Percentiles rank a stretch among this genome's conserved stretches.
Conservation (phyloP, 2,113 vertebrate genomes). For the Ochotona princeps region DNA sequence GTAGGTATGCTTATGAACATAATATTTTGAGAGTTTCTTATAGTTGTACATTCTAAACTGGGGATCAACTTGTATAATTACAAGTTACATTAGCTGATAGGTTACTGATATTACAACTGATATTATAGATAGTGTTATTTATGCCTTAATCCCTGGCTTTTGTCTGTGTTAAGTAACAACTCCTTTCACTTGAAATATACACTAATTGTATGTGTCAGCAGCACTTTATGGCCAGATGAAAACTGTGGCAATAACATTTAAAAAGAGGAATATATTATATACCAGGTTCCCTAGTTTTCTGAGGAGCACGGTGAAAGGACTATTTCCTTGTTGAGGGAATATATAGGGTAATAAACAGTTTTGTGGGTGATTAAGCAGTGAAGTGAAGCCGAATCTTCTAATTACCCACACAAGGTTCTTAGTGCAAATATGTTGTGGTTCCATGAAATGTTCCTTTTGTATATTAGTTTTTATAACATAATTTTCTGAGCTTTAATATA, state of each 20-base stretch:
- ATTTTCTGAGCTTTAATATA: slow-evolving; percentile 68
- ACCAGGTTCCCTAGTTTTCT: slow-evolving; percentile 25
- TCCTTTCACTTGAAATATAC: not conserved
- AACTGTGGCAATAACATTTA: slow-evolving; percentile 1
- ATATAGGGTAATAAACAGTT: slow-evolving; percentile 68
- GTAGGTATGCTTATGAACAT: not conserved
- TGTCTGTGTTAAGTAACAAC: not conserved
- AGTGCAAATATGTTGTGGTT: slow-evolving; percentile 36
- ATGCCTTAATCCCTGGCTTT: not conserved
- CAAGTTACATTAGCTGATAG: not conserved
- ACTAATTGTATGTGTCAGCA: not conserved
- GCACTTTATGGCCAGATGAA: not conserved
- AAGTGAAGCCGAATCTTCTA: slow-evolving; percentile 51
- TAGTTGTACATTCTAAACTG: not conserved
- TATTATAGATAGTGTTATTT: not conserved
- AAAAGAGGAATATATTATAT: not conserved
- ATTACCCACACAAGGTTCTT: slow-evolving; percentile 60
- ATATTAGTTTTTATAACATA: slow-evolving; percentile 62
- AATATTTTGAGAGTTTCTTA: not conserved
- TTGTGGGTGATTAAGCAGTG: slow-evolving; percentile 69
- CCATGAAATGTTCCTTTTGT: slow-evolving; percentile 64
- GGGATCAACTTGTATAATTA: not conserved
- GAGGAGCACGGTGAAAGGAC: slow-evolving; percentile 51
- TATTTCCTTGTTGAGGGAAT: slow-evolving; percentile 69
- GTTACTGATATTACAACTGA: not conserved